Conservation (phyloP, 1,140 invertebrate genomes). For the Myzus persicae region DNA sequence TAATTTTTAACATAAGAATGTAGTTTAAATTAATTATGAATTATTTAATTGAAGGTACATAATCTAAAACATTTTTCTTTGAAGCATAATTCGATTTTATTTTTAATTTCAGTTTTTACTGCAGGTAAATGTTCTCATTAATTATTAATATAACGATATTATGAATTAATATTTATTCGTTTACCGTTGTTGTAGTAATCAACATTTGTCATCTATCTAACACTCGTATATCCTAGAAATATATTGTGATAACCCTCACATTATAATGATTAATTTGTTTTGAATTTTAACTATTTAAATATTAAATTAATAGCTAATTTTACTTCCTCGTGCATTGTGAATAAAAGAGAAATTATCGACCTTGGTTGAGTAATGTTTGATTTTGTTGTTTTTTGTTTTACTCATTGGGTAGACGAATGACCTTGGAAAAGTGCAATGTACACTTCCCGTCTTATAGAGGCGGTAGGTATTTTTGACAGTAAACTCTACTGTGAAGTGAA, state of each 20-base stretch:
- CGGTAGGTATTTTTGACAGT: neutral
- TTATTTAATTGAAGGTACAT: no score
- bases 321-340: slow-evolving; percentile 12
- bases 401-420: neutral
- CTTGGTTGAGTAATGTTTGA: neutral
- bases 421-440: slow-evolving; percentile 22
- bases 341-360: slow-evolving; percentile 34
- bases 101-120: neutral
- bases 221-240: neutral
- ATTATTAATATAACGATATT: neutral
- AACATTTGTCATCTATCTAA: neutral
- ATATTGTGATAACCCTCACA: neutral
- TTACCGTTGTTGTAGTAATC: neutral
- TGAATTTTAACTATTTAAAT: neutral
- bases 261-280: neutral
- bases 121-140: neutral
- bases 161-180: neutral
- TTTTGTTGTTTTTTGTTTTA: neutral
- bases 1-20: no score
- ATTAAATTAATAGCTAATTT: neutral
- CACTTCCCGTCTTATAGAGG: neutral
- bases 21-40: no score
- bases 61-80: no score
- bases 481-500: neutral
- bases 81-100: neutral